Conservation (phyloP, 2,797 vertebrate genomes). For the Salmo trutta region DNA sequence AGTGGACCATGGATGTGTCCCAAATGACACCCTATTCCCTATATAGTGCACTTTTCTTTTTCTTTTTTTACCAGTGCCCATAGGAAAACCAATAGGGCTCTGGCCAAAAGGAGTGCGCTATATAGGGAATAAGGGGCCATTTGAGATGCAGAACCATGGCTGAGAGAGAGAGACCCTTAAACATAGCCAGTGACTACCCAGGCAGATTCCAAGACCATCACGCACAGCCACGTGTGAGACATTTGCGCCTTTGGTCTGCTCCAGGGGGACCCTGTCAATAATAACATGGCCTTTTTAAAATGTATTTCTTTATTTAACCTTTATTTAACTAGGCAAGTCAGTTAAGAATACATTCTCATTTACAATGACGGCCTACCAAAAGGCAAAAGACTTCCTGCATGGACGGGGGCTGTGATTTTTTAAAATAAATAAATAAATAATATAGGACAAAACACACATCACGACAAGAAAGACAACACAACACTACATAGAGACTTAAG, state of each 20-base stretch:
- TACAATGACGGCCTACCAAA: too few species aligned
- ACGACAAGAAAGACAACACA: too few species aligned
- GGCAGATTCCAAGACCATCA: constrained; percentile 51
- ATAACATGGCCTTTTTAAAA: constrained; percentile 41
- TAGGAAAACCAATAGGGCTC: neutral
- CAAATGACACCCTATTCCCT: neutral
- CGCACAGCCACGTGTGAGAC: constrained; percentile 74
- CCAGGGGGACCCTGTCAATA: constrained; percentile 64
- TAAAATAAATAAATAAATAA: too few species aligned
- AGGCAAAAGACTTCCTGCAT: too few species aligned
- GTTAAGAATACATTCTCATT: too few species aligned
- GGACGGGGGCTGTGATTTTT: too few species aligned
- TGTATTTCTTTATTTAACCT: too few species aligned
- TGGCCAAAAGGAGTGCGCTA: neutral
- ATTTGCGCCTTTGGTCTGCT: constrained; percentile 53
- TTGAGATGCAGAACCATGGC: constrained; percentile 45
- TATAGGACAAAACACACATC: too few species aligned
- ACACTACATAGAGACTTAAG: too few species aligned
- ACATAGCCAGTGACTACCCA: constrained; percentile 67
- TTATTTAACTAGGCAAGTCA: too few species aligned
- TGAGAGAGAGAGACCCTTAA: constrained; percentile 76
- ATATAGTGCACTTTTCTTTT: neutral
- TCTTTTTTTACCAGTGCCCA: too few species aligned
- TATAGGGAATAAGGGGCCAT: neutral
- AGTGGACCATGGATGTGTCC: constrained; percentile 64